Percentiles rank a stretch among this genome's conserved stretches.
Conservation (phyloP, 2,797 vertebrate species). For the Heliangelus exortis region DNA sequence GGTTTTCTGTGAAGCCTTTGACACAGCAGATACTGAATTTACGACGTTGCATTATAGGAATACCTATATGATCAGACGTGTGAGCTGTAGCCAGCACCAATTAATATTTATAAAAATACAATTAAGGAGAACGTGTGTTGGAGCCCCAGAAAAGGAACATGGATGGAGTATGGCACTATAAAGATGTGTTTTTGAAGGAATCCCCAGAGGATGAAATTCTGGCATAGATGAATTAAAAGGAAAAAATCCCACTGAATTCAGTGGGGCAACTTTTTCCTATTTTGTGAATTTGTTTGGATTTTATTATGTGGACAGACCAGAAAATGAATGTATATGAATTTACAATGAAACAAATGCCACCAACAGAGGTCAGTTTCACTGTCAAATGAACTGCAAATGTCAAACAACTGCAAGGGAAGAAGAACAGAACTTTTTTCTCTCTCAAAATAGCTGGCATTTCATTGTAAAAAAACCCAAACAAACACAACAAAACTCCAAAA, state of each 20-base stretch:
- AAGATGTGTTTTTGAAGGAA: neutral
- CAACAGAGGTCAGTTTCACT: neutral
- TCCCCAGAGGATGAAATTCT: neutral
- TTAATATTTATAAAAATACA: conserved; percentile 1
- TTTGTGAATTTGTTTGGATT: neutral
- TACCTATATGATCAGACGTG: neutral
- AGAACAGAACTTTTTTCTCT: neutral
- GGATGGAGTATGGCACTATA: neutral
- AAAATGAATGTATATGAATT: neutral
- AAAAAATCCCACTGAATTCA: neutral
- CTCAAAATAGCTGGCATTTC: neutral
- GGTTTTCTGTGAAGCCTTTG: neutral
- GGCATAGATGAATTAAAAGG: neutral
- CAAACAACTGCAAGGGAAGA: neutral
- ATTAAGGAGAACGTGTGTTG: neutral
- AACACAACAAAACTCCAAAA: neutral
- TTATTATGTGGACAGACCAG: neutral
- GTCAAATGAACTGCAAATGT: no score
- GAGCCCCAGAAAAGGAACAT: neutral
- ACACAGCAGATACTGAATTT: neutral
- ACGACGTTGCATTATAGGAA: neutral
- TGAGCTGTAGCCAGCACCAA: neutral
- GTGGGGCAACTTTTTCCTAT: neutral
- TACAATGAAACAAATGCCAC: neutral
- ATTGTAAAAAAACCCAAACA: neutral